phyloP scores from a whole-genome alignment of 2,113 vertebrate species.

The Pluvialis apricaria region DNA sequence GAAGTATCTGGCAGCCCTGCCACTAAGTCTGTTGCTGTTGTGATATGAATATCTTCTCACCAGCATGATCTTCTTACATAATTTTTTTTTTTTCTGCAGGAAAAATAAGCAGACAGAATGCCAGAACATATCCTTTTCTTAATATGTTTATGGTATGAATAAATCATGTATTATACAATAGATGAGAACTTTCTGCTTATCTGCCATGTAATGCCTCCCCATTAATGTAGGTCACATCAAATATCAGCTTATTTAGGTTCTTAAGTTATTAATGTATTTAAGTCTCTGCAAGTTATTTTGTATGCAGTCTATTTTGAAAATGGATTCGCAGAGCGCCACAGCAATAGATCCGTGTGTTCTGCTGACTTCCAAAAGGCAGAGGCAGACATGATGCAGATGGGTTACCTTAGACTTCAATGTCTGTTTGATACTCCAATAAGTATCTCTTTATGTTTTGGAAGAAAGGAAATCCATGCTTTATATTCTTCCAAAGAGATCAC shows the following conservation, averaged over 20 bases:
- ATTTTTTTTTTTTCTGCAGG: neutral
- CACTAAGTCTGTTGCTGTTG: slow-evolving; percentile 6
- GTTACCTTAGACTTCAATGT: slow-evolving; percentile 25
- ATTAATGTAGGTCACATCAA: slow-evolving; percentile 59
- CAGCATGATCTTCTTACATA: slow-evolving; percentile 28
- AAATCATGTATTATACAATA: slow-evolving; percentile 31
- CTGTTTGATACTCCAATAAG: neutral
- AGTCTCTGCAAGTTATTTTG: neutral
- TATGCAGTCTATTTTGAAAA: neutral
- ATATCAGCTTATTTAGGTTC: slow-evolving; percentile 52
- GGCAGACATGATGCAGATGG: neutral
- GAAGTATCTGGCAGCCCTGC: slow-evolving; percentile 16
- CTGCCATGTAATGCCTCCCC: neutral
- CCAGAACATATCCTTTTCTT: neutral
- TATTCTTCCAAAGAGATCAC: neutral
- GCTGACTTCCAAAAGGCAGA: slow-evolving; percentile 4
- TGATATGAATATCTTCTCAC: slow-evolving; percentile 38
- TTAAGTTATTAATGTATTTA: slow-evolving; percentile 58
- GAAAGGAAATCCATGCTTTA: slow-evolving; percentile 11
- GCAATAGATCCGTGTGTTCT: neutral
- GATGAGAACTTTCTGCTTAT: slow-evolving; percentile 53
- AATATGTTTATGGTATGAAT: slow-evolving; percentile 30
- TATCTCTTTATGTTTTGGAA: neutral
- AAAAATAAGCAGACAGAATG: slow-evolving; percentile 28
- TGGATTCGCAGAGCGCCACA: neutral